phyloP scores from a whole-genome alignment of 1,140 invertebrate species.

The Brachionus plicatilis region DNA sequence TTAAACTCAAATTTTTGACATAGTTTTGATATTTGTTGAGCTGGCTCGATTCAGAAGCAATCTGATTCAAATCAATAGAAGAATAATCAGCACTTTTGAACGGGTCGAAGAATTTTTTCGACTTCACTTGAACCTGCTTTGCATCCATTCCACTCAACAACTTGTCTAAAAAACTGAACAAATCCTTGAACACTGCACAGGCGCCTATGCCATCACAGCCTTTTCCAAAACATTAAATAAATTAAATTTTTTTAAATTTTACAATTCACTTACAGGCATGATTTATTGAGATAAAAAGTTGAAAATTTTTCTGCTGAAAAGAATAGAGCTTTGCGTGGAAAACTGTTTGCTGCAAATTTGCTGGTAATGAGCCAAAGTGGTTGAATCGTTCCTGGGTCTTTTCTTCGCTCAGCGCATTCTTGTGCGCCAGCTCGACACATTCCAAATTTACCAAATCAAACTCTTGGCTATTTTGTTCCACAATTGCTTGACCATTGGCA shows the following conservation, averaged over 20 bases:
- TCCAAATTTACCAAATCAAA: background rate
- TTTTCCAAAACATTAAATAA: background rate
- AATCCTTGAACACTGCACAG: background rate
- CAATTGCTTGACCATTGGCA: background rate
- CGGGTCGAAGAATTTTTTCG: background rate
- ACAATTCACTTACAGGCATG: background rate
- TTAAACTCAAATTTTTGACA: background rate
- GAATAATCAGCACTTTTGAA: background rate
- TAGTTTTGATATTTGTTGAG: background rate
- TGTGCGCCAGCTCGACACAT: background rate
- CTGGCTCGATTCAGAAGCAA: background rate
- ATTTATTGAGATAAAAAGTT: background rate
- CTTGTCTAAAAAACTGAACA: background rate
- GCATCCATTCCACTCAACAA: background rate
- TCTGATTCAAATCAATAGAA: background rate
- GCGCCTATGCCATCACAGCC: background rate
- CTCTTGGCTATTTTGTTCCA: background rate
- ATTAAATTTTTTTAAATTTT: background rate
- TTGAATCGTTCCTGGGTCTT: background rate
- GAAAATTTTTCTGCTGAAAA: background rate
- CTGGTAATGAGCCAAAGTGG: background rate
- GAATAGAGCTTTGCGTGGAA: background rate
- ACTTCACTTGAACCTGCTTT: background rate
- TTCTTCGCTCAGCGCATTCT: background rate
- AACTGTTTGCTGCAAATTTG: background rate